Evolutionary conservation across 1,140 invertebrate species (phyloP), one percentile per base, ranked within the genome.

Genomic region (Bombus ignitus): DNA sequence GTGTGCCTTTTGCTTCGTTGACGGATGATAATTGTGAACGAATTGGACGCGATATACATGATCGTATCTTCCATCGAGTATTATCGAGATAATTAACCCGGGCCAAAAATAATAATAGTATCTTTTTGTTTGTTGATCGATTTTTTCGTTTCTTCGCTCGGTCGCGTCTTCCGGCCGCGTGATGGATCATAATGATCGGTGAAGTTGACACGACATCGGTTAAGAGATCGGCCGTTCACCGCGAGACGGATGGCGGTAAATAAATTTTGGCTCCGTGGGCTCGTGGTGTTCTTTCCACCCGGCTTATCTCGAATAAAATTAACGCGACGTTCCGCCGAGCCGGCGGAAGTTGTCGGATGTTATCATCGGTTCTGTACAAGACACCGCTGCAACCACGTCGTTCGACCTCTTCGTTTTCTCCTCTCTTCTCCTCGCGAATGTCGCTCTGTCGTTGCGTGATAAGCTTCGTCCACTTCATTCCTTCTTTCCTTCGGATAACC

Each of bases 181-280:
- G 83, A 85, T 85, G 83, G 83, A 85, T 85, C 83, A 62, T 85
- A 85, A 85, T 85, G 83, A 85, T 85, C 83, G 76, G 18, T 10
- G 13, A 18, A 79, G 53, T 53, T 85, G 83, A 85, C 83, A 76
- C 70, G 65, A 80, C 83, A 80, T 28, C 83, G 68, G n/a, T 70
- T 59, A 62, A 35, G 75, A 44, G 74, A 79, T 78, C 75, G 53
- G 6, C 39, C 66, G 75, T 59, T 62, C 66, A 10, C 53, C 28
- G 25, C 32, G 71, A 32, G 42, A 82, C 44, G 39, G 68, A 72
- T 72, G 79, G 53, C 66, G 76, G 76, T 79, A 80, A 85, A 85
- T 85, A 80, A 85, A 80, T 81, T 85, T 76, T 25, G 32, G 83
- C 53, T 3, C 22, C 53, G 35, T 39, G 59, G 59, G 12, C 10